A percentile compares a stretch with the other conserved stretches of the same genome.
Evolutionary conservation across 2,797 vertebrate genomes (phyloP).

Genomic region (Poeciliopsis presidionis): DNA sequence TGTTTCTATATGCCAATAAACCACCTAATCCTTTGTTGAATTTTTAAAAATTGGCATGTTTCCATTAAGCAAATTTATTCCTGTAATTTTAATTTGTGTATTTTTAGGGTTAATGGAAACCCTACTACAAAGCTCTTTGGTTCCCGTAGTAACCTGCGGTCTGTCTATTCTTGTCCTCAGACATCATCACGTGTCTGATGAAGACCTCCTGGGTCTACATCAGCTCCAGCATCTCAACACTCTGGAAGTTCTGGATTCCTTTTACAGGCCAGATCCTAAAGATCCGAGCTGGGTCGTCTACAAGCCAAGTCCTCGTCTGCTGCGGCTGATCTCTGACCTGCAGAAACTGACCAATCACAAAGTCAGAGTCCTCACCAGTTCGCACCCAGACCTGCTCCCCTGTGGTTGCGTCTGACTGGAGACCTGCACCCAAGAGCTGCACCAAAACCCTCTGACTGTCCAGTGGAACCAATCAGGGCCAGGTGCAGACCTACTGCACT

Average conservation of each 20-base stretch:
- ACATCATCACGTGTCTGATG: conserved; percentile 43
- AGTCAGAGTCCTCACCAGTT: conserved; percentile 44
- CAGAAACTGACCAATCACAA: conserved; percentile 45
- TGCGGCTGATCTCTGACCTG: conserved; percentile 32
- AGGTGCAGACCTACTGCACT: not conserved
- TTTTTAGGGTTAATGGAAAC: too few species aligned
- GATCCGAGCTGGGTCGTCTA: conserved; percentile 28
- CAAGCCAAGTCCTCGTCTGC: conserved; percentile 43
- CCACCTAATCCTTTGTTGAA: too few species aligned
- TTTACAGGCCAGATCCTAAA: conserved; percentile 23
- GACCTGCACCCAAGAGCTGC: not conserved
- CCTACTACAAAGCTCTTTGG: not conserved
- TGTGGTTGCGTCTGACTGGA: conserved; percentile 47
- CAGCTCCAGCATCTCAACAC: conserved; percentile 30
- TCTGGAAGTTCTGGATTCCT: conserved; percentile 56
- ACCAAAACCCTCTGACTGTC: not conserved
- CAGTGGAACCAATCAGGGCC: not conserved
- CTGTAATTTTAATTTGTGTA: too few species aligned
- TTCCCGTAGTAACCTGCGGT: not conserved
- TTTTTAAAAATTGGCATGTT: too few species aligned
- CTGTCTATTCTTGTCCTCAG: conserved; percentile 17
- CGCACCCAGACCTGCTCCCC: conserved; percentile 26
- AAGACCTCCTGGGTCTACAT: conserved; percentile 47
- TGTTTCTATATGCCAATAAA: too few species aligned
- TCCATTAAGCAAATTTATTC: too few species aligned